Base-by-base conservation (phyloP, 1,140 invertebrate species). In the Drosophila nikananu region DNA sequence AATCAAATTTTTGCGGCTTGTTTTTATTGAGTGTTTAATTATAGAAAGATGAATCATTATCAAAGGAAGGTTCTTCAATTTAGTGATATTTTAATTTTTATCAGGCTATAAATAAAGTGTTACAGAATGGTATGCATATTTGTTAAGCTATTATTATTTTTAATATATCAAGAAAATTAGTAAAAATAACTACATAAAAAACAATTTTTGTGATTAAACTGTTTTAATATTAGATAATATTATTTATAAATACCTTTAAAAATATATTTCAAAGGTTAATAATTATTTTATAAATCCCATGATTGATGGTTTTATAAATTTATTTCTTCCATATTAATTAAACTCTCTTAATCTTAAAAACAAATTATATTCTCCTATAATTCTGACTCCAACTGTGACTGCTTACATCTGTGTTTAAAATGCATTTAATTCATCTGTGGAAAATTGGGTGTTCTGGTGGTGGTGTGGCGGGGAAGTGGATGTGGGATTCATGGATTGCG, bases 361-460 rank as follows among this genome's bases (percentile, higher is more conserved):
- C 4, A 4, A 23, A 37, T 25, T 2, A 41, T 19, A 3, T 3
- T 5, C 1, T 8, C 7, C 62, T 67, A 68, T 67, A n/a, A 30
- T 19, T 55, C 17, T 48, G 7, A 15, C 67, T 58, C n/a, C 35
- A 42, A 51, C 37, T 73, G 70, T 73, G 17, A 5, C 8, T 55
- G 32, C 52, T 37, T 23, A 23, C 67, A 67, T 67, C 10, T 68
- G 68, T 67, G 55, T 77, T 78, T 60, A 70, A 70, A 78, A 78
- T 70, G 64, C 75, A 78, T 78, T 78, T 62, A 78, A 73, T 83
- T 71, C 82, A 87, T 89, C 68, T 89, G 84, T 72, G 80, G 78
- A 83, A 74, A 89, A 89, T 89, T 67, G 80, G 81, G 51, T 60
- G 81, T 39, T 62, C 65, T 62, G 59, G 49, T 46, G 67, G 62